Base-by-base conservation (phyloP, 2,797 vertebrate genomes). In the Phrynocephalus vlangalii region DNA sequence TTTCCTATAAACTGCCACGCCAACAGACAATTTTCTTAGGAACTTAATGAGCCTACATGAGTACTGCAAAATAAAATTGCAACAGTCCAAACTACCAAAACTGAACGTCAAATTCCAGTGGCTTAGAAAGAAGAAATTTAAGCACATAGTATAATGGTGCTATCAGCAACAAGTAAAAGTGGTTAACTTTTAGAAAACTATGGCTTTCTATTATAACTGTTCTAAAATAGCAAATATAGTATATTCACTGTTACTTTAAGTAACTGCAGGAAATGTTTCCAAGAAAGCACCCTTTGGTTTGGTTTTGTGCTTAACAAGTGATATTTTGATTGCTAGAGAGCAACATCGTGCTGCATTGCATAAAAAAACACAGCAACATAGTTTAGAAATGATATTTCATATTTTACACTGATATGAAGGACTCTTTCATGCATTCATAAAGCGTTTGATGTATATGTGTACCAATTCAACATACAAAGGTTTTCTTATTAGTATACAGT, bases 211-310 rank as follows among this genome's bases (percentile, higher is more conserved):
- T 92, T 63, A 93, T 92, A 91, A 91, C 85, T 88, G 89, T 91
- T 91, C 89, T 92, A 90, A 87, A 95, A 94, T 91, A 93, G 90
- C 92, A 92, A 94, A 90, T 90, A 68, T 81, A 88, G 87, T 81
- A 87, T 60, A 79, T 88, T 76, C 28, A 44, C 38, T 83, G 38
- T 3, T 24, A 10, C 66, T 72, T 83, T 52, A 76, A 82, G 81
- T 82, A 33, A 84, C 13, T 80, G 22, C 38, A 68, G 28, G 7
- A 87, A 81, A 88, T 44, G 0, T 3, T 3, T 20, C 0, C 0
- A 76, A 50, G 20, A 92, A 92, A 82, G 8, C 2, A 50, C 44
- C 63, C 28, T 38, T 5, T 89, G 1, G 5, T 48, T 66, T 18
- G 60, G 5, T 20, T 63, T 63, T 33, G 26, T 79, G 44, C 5